phyloP scores from a whole-genome alignment of 2,888 invertebrate species.

The Drosophila flavopinicola region DNA sequence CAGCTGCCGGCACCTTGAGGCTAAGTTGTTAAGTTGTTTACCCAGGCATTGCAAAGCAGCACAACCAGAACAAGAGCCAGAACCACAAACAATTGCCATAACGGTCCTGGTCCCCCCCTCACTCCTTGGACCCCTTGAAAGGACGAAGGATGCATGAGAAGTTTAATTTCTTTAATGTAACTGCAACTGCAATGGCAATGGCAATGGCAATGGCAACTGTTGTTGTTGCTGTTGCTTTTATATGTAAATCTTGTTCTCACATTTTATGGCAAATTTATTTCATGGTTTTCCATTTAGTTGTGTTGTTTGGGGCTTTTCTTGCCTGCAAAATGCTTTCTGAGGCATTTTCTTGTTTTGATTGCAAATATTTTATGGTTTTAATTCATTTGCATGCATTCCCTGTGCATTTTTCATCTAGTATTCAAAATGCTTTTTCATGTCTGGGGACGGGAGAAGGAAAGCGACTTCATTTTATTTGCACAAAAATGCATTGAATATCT shows the following conservation, averaged over 20 bases:
- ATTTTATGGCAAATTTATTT: constrained; percentile 61
- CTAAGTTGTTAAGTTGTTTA: constrained; percentile 73
- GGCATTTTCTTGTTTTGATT: constrained; percentile 40
- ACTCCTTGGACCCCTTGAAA: neutral
- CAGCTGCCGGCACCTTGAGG: constrained; percentile 52
- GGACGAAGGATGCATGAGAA: constrained; percentile 20
- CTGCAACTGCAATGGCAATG: constrained; percentile 26
- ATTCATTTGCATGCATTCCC: constrained; percentile 47
- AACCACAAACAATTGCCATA: constrained; percentile 29
- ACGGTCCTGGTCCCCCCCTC: constrained; percentile 1
- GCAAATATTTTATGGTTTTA: constrained; percentile 73
- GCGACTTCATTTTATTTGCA: constrained; percentile 43
- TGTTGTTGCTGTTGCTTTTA: constrained; percentile 33
- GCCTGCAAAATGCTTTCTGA: constrained; percentile 33
- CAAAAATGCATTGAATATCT: constrained; percentile 42
- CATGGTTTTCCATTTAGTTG: constrained; percentile 52
- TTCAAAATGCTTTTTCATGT: constrained; percentile 49
- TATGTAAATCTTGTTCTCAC: constrained; percentile 32
- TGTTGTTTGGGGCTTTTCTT: constrained; percentile 30
- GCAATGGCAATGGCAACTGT: constrained; percentile 10
- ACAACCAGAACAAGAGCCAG: constrained; percentile 13
- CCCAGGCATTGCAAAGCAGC: constrained; percentile 58
- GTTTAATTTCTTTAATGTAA: constrained; percentile 75
- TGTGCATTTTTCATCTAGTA: constrained; percentile 45
- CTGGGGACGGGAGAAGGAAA: neutral